Evolutionary conservation across 2,113 vertebrate species (phyloP), one percentile per base, ranked within the genome.

Genomic region (Mohoua ochrocephala): DNA sequence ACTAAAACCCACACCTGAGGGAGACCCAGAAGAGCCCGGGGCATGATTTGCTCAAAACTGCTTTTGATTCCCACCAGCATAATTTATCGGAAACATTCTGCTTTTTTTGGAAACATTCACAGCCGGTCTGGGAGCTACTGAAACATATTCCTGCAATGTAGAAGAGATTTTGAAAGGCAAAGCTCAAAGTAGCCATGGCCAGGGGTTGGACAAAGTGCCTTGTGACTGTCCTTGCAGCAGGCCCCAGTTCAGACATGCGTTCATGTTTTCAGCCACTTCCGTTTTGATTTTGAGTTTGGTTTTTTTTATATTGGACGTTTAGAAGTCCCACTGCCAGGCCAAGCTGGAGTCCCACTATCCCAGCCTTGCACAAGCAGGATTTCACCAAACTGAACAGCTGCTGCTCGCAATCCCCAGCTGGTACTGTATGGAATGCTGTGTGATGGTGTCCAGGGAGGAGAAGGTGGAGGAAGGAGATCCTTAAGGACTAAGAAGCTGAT

Each of bases 21-120:
- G 94, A 91, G 35, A 85, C 53, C 13, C 39, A 80, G 39, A 41
- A 84, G 33, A 27, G 45, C 54, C 37, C 59, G 42, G 71, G 63
- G 54, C 42, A 61, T 26, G 39, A 74, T 93, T 77, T 22, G 4
- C 28, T 90, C 70, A n/a, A 61, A 93, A 53, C 19, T 75, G 30
- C 9, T 83, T 93, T 95, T 95, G 45, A 69, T 70, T 93, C 42
- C 37, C 63, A 50, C n/a, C 8, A 73, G 23, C 37, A 73, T 39
- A 75, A 56, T 56, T 75, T 90, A 56, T 41, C 56, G 65, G 65
- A 93, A 94, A 71, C 7, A 15, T 63, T 87, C 60, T 84, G 27
- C 30, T 63, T 84, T 77, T 87, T 63, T 33, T 93, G 56, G 61
- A 93, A 91, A 56, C 13, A 18, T 71, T 75, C 42, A 31, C 57